phyloP scores from a whole-genome alignment of 2,888 invertebrate genomes.

The Himalopsyche anomala region DNA sequence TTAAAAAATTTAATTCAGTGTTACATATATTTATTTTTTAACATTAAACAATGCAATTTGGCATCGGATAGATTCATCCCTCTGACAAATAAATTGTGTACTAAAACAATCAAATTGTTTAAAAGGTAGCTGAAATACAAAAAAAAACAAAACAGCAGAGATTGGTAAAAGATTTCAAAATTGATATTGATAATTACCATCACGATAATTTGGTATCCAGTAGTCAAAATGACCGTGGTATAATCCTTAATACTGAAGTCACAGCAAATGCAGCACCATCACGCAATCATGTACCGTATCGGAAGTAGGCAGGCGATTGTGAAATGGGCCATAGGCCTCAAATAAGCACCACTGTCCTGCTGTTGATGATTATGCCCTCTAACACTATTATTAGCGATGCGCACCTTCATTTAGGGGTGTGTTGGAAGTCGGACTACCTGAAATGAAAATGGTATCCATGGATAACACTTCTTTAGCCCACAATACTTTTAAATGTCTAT shows the following conservation, averaged over 20 bases:
- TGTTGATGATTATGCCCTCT: background rate
- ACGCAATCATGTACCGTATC: constrained; percentile 45
- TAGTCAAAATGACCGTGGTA: background rate
- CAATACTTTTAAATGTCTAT: no score
- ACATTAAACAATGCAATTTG: no score
- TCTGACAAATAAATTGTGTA: no score
- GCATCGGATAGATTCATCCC: no score
- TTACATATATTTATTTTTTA: no score
- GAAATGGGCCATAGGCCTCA: constrained; percentile 39
- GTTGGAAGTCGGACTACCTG: background rate
- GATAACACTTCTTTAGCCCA: no score
- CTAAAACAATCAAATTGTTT: no score
- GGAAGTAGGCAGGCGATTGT: background rate
- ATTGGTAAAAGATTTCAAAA: no score
- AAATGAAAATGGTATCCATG: background rate
- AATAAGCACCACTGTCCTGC: background rate
- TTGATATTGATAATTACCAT: no score
- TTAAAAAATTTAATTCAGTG: no score
- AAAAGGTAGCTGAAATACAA: no score
- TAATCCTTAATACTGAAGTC: background rate
- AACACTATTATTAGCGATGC: constrained; percentile 33
- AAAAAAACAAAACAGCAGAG: no score
- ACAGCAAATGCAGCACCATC: background rate
- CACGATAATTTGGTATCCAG: background rate
- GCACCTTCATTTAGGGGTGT: background rate